These are phyloP conservation scores for Lycaena phlaeas DNA, from an alignment of 2,888 invertebrate genomes.

Conservation along the genomic window DNA sequence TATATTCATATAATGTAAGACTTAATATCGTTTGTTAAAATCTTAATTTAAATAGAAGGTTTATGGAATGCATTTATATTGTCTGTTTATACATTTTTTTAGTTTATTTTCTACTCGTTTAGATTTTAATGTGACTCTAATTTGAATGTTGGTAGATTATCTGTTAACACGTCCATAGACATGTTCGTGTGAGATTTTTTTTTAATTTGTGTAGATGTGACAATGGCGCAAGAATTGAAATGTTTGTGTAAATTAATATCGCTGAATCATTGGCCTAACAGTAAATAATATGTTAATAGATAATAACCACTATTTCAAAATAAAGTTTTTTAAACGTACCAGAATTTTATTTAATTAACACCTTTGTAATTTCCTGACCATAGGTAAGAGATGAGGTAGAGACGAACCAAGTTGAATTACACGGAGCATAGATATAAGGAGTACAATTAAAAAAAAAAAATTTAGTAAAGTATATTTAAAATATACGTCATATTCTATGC, in stretches of 20 bases:
- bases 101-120: constrained; percentile 63
- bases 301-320: constrained; percentile 71
- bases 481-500: too few relatives aligned
- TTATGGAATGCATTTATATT: constrained; percentile 72
- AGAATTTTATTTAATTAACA: constrained; percentile 11
- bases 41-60: constrained; percentile 58
- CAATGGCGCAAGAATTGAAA: constrained; percentile 8
- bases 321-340: constrained; percentile 52
- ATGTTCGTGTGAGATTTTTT: too few relatives aligned
- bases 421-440: too few relatives aligned
- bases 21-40: constrained; percentile 61
- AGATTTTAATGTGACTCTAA: constrained; percentile 39
- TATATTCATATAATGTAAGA: constrained; percentile 42
- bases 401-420: too few relatives aligned
- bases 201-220: too few relatives aligned
- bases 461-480: too few relatives aligned
- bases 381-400: too few relatives aligned
- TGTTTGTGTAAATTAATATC: constrained; percentile 40
- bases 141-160: constrained; percentile 68
- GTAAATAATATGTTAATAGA: constrained; percentile 68
- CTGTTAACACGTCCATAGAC: constrained; percentile 46
- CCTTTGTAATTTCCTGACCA: too few relatives aligned
- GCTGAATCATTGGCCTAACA: constrained; percentile 63
- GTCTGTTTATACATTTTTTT: constrained; percentile 62
- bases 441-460: too few relatives aligned